A percentile compares a stretch with the other conserved stretches of the same genome.
Conservation (phyloP, 1,140 invertebrate species). For the Mya arenaria region DNA sequence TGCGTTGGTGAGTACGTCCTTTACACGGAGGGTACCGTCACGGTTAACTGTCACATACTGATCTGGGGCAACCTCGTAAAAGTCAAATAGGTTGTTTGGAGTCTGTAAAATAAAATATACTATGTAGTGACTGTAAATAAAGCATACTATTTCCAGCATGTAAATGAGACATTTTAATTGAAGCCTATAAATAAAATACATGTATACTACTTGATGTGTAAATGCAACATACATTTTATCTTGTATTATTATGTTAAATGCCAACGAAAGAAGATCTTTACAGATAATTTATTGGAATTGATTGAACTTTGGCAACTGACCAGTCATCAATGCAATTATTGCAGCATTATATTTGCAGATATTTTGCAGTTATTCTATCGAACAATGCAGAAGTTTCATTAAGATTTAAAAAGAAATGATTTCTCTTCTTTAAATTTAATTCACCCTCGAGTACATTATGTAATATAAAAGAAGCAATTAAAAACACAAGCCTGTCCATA, state of each 20-base stretch:
- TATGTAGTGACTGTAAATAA: no score
- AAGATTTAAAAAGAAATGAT: not conserved
- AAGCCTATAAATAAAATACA: no score
- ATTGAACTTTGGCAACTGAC: no score
- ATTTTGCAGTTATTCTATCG: not conserved
- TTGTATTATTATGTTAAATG: no score
- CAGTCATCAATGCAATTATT: no score
- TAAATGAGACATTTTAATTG: no score
- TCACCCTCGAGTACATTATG: not conserved
- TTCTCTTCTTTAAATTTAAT: not conserved
- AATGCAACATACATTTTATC: no score
- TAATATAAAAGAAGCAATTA: not conserved
- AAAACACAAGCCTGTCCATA: no score
- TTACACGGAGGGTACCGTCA: slow-evolving; percentile 25
- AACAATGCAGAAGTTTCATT: not conserved
- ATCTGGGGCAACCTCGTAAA: slow-evolving; percentile 8
- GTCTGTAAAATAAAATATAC: slow-evolving; percentile 25
- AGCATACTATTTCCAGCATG: no score
- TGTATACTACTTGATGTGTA: no score
- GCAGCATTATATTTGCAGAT: not conserved
- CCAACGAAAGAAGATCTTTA: no score
- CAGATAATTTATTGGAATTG: no score
- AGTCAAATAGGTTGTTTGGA: slow-evolving; percentile 37
- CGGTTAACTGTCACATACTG: slow-evolving; percentile 23
- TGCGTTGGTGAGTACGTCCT: not conserved